Conservation (phyloP, 1,140 invertebrate genomes). For the Delia radicum region DNA sequence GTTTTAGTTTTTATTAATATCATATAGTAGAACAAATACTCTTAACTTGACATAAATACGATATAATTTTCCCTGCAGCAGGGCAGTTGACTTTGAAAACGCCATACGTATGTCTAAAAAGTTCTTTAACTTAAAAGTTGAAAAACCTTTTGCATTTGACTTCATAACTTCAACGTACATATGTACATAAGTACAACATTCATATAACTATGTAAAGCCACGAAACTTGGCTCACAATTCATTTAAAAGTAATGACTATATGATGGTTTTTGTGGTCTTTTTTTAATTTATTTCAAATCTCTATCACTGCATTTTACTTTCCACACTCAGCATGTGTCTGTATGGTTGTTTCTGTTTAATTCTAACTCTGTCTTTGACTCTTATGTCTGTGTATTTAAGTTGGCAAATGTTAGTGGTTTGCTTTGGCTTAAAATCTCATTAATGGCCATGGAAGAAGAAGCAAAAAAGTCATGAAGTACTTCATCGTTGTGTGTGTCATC, state of each 20-base stretch:
- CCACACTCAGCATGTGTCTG: neutral
- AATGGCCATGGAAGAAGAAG: neutral
- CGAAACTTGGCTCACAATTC: conserved; percentile 17
- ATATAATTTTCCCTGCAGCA: too few species aligned
- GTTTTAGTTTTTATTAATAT: too few species aligned
- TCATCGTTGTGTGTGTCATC: neutral
- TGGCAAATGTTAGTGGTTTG: conserved; percentile 19
- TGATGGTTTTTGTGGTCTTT: conserved; percentile 13
- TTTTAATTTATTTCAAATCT: neutral
- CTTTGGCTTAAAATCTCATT: conserved; percentile 24
- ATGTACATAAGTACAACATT: neutral
- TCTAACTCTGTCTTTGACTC: neutral
- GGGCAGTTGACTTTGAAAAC: too few species aligned
- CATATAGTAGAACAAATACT: too few species aligned
- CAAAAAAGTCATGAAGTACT: neutral
- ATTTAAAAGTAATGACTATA: conserved; percentile 21
- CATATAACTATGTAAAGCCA: neutral
- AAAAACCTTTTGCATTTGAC: neutral
- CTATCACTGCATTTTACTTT: neutral
- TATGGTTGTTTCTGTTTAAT: neutral
- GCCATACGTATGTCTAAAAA: neutral
- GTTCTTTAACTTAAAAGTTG: conserved; percentile 1
- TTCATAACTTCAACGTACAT: neutral
- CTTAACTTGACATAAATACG: too few species aligned
- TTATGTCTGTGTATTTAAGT: conserved; percentile 10